Conservation (phyloP, 1,140 invertebrate species). For the Mizuhopecten yessoensis region DNA sequence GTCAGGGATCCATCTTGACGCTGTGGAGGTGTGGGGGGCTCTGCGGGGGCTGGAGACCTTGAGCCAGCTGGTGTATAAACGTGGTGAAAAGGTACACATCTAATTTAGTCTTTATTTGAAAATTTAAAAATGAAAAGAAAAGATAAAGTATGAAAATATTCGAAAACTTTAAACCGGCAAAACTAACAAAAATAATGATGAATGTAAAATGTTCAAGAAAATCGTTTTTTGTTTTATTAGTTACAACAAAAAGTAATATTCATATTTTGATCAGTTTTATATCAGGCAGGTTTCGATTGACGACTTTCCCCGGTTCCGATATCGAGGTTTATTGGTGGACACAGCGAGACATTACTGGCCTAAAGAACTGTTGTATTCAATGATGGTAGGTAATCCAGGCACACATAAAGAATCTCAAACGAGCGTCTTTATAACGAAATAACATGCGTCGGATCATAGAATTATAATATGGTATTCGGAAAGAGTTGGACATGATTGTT, state of each 20-base stretch:
- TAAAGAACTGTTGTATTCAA: conserved; percentile 53
- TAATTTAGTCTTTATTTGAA: background rate
- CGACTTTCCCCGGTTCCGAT: conserved; percentile 79
- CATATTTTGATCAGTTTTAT: conserved; percentile 58
- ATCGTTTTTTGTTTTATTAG: too few relatives aligned
- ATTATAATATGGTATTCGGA: too few relatives aligned
- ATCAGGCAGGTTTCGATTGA: conserved; percentile 67
- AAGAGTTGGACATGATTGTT: too few relatives aligned
- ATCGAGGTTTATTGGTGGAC: conserved; percentile 84
- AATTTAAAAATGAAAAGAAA: too few relatives aligned
- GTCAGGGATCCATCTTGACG: conserved; percentile 72
- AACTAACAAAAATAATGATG: too few relatives aligned
- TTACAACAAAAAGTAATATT: background rate
- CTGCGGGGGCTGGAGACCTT: conserved; percentile 76
- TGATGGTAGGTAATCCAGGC: conserved; percentile 55
- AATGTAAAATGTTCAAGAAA: too few relatives aligned
- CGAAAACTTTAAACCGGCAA: too few relatives aligned
- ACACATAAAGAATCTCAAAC: too few relatives aligned
- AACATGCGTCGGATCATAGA: too few relatives aligned
- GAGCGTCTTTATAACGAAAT: too few relatives aligned
- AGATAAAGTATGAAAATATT: too few relatives aligned
- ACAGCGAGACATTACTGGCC: conserved; percentile 83
- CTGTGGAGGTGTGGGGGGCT: conserved; percentile 72
- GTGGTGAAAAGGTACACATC: conserved; percentile 49
- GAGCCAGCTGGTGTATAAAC: conserved; percentile 55